phyloP scores from a whole-genome alignment of 2,888 invertebrate species.

The Cyaniris semiargus region DNA sequence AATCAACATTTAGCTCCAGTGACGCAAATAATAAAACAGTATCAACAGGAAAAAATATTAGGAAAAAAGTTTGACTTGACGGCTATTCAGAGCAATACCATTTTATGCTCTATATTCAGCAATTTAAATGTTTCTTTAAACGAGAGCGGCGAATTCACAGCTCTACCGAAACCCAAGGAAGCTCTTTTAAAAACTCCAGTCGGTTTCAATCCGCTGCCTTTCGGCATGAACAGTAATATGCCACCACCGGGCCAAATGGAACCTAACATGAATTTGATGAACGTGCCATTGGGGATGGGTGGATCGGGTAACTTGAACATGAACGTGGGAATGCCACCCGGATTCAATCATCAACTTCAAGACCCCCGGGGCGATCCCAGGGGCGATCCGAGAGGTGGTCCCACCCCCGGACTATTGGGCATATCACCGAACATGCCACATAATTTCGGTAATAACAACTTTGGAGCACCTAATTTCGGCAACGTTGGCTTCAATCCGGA shows the following conservation, averaged over 20 bases:
- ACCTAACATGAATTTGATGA: conserved; percentile 68
- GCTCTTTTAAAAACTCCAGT: conserved; percentile 69
- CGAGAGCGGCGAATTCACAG: conserved; percentile 79
- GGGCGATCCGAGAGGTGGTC: conserved; percentile 68
- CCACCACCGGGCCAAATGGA: conserved; percentile 58
- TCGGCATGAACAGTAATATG: conserved; percentile 60
- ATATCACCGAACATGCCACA: conserved; percentile 79
- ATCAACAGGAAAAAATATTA: conserved; percentile 79
- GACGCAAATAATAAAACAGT: conserved; percentile 81
- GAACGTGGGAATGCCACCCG: conserved; percentile 56
- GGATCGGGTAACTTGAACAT: conserved; percentile 55
- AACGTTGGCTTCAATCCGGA: conserved; percentile 72
- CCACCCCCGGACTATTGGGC: conserved; percentile 80
- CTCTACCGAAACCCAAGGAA: conserved; percentile 73
- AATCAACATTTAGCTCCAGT: conserved; percentile 84
- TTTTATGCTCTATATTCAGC: conserved; percentile 81
- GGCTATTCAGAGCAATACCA: conserved; percentile 73
- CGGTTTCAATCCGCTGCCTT: conserved; percentile 64
- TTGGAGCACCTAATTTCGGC: conserved; percentile 66
- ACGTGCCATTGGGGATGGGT: conserved; percentile 70
- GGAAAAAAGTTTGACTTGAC: conserved; percentile 79
- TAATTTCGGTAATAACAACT: conserved; percentile 67
- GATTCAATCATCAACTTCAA: conserved; percentile 67
- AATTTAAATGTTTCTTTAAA: conserved; percentile 82
- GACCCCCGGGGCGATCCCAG: conserved; percentile 57